Conservation (phyloP, 2,113 vertebrate species). For the Heterochromis multidens region DNA sequence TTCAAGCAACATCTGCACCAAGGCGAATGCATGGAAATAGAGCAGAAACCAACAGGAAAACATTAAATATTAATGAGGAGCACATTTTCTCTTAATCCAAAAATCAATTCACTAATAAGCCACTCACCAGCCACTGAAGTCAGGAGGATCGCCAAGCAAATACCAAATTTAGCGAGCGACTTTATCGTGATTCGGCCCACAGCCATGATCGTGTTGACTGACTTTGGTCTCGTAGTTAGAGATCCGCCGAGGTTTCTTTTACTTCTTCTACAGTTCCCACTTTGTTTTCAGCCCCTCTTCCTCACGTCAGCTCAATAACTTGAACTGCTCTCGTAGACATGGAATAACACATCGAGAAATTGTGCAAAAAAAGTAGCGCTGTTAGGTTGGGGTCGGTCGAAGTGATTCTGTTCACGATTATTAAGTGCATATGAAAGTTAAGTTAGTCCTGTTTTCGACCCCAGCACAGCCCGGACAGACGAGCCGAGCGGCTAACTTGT, state of each 20-base stretch:
- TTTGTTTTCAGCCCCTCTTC: neutral
- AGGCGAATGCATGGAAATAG: neutral
- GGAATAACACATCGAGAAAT: slow-evolving; percentile 33
- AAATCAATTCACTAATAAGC: slow-evolving; percentile 7
- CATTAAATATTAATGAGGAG: slow-evolving; percentile 28
- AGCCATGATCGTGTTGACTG: slow-evolving; percentile 36
- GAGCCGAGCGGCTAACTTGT: slow-evolving; percentile 36
- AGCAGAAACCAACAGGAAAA: neutral
- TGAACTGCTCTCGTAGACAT: slow-evolving; percentile 16
- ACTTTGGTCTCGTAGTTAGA: slow-evolving; percentile 22
- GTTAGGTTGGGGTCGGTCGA: neutral
- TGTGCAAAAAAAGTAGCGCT: neutral
- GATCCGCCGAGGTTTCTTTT: neutral
- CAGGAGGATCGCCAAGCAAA: slow-evolving; percentile 62
- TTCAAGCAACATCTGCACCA: neutral
- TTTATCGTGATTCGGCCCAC: slow-evolving; percentile 54
- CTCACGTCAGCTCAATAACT: slow-evolving; percentile 57
- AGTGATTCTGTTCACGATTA: neutral
- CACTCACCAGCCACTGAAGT: slow-evolving; percentile 70
- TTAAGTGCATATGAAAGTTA: neutral
- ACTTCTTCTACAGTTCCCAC: neutral
- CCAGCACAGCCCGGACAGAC: neutral
- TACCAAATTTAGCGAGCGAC: slow-evolving; percentile 50
- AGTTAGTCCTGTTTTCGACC: neutral
- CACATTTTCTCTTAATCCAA: neutral